Base-by-base conservation (phyloP, 53 echinoderm and acorn worm species). In the Mesocentrotus franciscanus region DNA sequence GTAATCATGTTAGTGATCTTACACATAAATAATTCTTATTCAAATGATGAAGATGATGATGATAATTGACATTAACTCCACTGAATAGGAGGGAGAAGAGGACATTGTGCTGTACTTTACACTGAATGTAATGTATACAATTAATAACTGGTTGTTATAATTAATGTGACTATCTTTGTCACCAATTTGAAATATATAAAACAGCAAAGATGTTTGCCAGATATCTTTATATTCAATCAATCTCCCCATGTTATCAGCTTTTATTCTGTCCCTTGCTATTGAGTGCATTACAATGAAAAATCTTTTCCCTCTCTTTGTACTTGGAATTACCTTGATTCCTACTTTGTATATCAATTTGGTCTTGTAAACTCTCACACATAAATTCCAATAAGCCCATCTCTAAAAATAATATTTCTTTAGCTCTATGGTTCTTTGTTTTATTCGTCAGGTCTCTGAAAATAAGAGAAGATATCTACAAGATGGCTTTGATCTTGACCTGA, bases 401-500 rank as follows among this genome's bases (percentile, higher is more conserved):
- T n/a, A n/a, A n/a, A n/a, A n/a, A n/a, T n/a, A n/a, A n/a, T n/a
- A 49, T 49, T 7, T 49, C 49, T 2, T 49, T 39, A 39, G 39
- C 39, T 39, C 3, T 39, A 39, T 39, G 39, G 39, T 39, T 39
- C 22, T 20, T 24, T 70, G 20, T 70, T 71, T 71, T 74, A 14
- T 16, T 62, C 7, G 10, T 18, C 74, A 98, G 98, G 98, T 98
- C 56, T 98, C 98, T 27, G 97, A 98, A 89, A 98, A 97, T 90
- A 98, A 98, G 81, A 96, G 99, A 78, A 92, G 98, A 64, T 98
- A 98, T 85, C 78, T 93, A 76, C 96, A 98, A 90, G 97, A 98
- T 92, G 97, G 96, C n/a, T 98, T 97, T 97, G 99, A 98, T 59
- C 71, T 98, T 64, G 99, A 98, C 95, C 90, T 98, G 85, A 98